A percentile compares a stretch with the other conserved stretches of the same genome.
Evolutionary conservation across 92 coral and sea anemone genomes (phyloP).

Genomic region (Phenganax marumi): DNA sequence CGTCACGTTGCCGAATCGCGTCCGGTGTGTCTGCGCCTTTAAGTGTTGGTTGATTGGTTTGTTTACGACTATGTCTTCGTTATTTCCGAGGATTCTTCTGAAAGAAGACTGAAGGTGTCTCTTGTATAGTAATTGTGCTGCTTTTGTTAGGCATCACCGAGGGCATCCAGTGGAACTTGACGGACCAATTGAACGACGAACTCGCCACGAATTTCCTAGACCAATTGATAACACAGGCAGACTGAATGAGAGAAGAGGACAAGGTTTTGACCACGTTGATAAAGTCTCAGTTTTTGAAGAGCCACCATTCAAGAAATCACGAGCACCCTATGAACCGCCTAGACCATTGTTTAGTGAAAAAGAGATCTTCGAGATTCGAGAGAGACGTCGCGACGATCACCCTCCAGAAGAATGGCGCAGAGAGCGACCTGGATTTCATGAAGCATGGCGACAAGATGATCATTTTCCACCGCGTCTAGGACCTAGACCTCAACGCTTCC

Average conservation of each 20-base stretch:
- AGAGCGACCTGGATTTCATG: slow-evolving; percentile 20
- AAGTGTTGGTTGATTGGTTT: background rate
- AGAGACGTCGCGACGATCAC: slow-evolving; percentile 43
- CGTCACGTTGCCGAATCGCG: no score
- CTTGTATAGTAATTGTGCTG: background rate
- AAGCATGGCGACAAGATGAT: slow-evolving; percentile 22
- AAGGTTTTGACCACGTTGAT: slow-evolving; percentile 10
- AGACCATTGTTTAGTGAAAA: slow-evolving; percentile 69
- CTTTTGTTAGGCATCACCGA: background rate
- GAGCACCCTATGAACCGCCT: slow-evolving; percentile 42
- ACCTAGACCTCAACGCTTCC: slow-evolving; percentile 15
- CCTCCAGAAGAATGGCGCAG: slow-evolving; percentile 33
- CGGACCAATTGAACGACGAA: slow-evolving; percentile 9
- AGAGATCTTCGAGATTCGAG: slow-evolving; percentile 66
- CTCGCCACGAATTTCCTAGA: slow-evolving; percentile 12
- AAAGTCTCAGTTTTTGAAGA: slow-evolving; percentile 39
- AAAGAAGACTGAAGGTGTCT: no score
- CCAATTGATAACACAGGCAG: slow-evolving; percentile 28
- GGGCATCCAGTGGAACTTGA: background rate
- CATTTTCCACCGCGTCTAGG: slow-evolving; percentile 2
- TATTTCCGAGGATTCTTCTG: no score
- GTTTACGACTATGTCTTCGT: no score
- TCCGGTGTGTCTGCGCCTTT: no score
- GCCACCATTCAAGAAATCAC: slow-evolving; percentile 57
- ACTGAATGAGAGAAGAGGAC: slow-evolving; percentile 2